Percentiles rank a stretch among this genome's conserved stretches.
These are phyloP conservation scores for Cristatella mucedo DNA, from an alignment of 2,888 invertebrate species.

Conservation along the genomic window DNA sequence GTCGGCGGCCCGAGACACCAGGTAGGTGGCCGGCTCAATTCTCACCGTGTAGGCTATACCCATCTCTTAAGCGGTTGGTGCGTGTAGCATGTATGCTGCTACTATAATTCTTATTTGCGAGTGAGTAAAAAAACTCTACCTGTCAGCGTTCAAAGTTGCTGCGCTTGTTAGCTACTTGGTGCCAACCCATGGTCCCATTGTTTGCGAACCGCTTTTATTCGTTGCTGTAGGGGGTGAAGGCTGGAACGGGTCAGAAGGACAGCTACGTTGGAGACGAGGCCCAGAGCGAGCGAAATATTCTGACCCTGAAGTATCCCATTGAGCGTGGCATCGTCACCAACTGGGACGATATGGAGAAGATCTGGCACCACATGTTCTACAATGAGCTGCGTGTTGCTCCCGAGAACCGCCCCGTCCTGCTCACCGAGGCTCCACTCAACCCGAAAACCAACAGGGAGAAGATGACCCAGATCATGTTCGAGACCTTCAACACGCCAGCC, in stretches of 20 bases:
- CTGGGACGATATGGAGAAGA: conserved; percentile 37
- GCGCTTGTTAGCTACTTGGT: too few relatives aligned
- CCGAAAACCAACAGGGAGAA: conserved; percentile 75
- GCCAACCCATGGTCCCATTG: too few relatives aligned
- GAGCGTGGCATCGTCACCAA: conserved; percentile 32
- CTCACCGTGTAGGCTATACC: too few relatives aligned
- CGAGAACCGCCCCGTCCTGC: conserved; percentile 67
- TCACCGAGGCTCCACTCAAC: conserved; percentile 72
- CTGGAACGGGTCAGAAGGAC: conserved; percentile 71
- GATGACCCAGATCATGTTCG: conserved; percentile 53
- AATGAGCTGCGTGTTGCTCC: conserved; percentile 40
- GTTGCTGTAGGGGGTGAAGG: conserved; percentile 58
- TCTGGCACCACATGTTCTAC: conserved; percentile 36
- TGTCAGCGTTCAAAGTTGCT: background rate
- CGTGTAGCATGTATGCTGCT: too few relatives aligned
- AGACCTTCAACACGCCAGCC: conserved; percentile 73
- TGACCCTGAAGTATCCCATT: conserved; percentile 29
- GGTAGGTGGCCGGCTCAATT: conserved; percentile 15
- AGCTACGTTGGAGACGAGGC: conserved; percentile 27
- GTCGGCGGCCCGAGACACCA: conserved; percentile 24
- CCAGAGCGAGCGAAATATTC: conserved; percentile 32
- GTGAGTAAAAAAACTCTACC: too few relatives aligned
- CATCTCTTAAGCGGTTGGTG: too few relatives aligned
- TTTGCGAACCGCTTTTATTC: too few relatives aligned
- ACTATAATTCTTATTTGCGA: too few relatives aligned